Percentiles rank a stretch among this genome's conserved stretches.
Evolutionary conservation across 1,140 invertebrate genomes (phyloP).

Genomic region (Daktulosphaira vitifoliae): DNA sequence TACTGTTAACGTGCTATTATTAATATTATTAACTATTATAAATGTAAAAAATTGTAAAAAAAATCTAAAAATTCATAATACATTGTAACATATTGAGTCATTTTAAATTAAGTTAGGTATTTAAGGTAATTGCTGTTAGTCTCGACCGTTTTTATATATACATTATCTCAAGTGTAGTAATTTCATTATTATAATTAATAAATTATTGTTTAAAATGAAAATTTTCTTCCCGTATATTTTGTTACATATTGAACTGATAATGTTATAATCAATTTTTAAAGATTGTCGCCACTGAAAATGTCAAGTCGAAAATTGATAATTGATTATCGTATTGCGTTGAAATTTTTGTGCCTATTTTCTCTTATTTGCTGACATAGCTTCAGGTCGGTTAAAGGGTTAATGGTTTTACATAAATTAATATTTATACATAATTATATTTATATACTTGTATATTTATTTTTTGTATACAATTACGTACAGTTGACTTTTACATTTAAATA

Average conservation of each 20-base stretch:
- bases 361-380: not conserved
- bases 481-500: constrained; percentile 25
- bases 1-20: constrained; percentile 19
- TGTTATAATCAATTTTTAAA: too few species aligned
- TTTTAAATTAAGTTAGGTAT: not conserved
- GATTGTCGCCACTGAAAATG: too few species aligned
- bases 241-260: too few species aligned
- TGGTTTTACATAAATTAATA: constrained; percentile 16
- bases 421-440: not conserved
- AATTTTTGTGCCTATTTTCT: too few species aligned
- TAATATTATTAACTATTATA: constrained; percentile 1
- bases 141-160: too few species aligned
- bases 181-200: too few species aligned
- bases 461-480: constrained; percentile 7
- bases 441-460: constrained; percentile 15
- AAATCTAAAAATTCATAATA: constrained; percentile 1
- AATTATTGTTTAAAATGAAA: too few species aligned
- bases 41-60: constrained; percentile 13
- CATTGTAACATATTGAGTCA: constrained; percentile 1
- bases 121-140: too few species aligned
- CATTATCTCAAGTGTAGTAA: too few species aligned
- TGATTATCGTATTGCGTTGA: too few species aligned
- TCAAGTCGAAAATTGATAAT: too few species aligned
- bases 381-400: constrained; percentile 29
- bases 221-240: too few species aligned